Base-by-base conservation (phyloP, 2,797 vertebrate genomes). In the Coregonus suidteri region DNA sequence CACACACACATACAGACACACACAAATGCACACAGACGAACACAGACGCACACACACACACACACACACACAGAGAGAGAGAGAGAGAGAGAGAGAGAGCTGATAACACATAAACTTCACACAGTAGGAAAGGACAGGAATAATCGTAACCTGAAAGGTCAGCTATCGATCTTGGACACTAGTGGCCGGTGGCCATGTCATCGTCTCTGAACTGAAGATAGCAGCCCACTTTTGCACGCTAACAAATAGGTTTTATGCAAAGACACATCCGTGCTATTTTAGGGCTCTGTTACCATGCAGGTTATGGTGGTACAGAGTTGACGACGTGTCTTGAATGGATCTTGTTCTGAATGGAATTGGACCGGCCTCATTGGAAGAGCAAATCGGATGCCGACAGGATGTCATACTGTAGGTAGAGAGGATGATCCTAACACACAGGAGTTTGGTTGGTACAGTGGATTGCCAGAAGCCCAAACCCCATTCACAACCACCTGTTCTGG, bases 211-310 rank as follows among this genome's bases (percentile, higher is more conserved):
- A 52, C 31, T 47, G 41, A 47, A 76, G 5, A 70, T 47, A 30
- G 30, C 59, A 3, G 35, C 25, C 15, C 37, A 59, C 7, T 64
- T 14, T 30, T 11, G 31, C 37, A 53, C 76, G 75, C 74, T 77
- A 71, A 56, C 35, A 52, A 25, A 47, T 13, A 34, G 54, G 47
- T 64, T 77, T 71, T 52, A 73, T 81, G 77, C 84, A 82, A 82
- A 71, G 73, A 79, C 88, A 88, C 84, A 85, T 86, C 76, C 74
- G 31, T 16, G 67, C 81, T 87, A 84, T 90, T 88, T 86, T 76
- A 82, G 82, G 78, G 71, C 56, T 35, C 30, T 62, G 54, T 73
- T n/a, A 59, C 31, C 54, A 73, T n/a, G 72, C 72, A 59, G 53
- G 15, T 20, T 31, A 16, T 59, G 4, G 11, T 41, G 52, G 41